These are phyloP conservation scores for Hephaestus fuliginosus DNA, from an alignment of 2,797 vertebrate genomes.

Conservation along the genomic window DNA sequence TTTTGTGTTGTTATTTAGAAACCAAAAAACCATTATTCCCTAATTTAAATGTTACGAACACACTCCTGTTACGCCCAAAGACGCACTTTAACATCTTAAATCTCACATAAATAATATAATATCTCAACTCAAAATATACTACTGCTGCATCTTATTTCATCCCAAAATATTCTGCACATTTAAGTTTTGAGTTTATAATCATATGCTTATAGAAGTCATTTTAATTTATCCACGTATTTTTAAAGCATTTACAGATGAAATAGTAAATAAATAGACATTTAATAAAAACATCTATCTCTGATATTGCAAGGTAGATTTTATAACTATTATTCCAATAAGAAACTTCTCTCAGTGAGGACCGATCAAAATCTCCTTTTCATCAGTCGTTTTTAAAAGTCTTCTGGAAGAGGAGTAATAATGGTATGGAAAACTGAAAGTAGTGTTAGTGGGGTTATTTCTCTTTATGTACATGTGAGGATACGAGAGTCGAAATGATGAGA, in stretches of 20 bases:
- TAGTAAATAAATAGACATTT: not conserved
- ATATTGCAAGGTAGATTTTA: not conserved
- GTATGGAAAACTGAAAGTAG: not conserved
- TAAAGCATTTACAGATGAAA: not conserved
- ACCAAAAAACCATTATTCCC: not conserved
- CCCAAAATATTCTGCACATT: not conserved
- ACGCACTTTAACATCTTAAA: not conserved
- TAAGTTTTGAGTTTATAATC: not conserved
- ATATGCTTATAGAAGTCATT: not conserved
- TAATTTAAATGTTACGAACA: not conserved
- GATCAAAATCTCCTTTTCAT: not conserved
- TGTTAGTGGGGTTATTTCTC: not conserved
- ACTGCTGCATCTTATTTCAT: not conserved
- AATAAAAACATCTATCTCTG: not conserved
- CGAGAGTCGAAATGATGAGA: not conserved
- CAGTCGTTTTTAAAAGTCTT: not conserved
- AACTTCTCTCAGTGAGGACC: not conserved
- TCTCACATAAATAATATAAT: not conserved
- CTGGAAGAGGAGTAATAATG: not conserved
- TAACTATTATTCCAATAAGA: slow-evolving; percentile 6
- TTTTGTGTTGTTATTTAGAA: not conserved
- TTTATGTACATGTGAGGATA: not conserved
- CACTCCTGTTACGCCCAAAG: not conserved
- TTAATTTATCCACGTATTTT: not conserved
- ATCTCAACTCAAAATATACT: not conserved